Conservation (phyloP, 1,140 invertebrate species). For the Anastatus disparis region DNA sequence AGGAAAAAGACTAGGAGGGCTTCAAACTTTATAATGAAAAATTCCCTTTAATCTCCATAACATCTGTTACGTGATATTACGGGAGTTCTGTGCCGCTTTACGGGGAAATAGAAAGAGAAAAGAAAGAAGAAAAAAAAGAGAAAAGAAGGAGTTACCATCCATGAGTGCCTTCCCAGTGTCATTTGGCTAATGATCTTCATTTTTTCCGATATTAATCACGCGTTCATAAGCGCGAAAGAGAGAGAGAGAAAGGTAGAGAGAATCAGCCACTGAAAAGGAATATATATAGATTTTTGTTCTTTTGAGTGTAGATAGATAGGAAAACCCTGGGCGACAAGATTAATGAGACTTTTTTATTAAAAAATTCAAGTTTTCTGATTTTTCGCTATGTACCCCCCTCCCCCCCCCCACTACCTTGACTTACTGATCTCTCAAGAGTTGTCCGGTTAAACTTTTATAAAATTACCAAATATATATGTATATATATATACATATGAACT, state of each 20-base stretch:
- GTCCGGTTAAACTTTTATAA: too few relatives aligned
- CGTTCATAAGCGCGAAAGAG: background rate
- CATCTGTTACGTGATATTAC: constrained; percentile 32
- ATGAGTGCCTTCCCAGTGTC: constrained; percentile 14
- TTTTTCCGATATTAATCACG: constrained; percentile 32
- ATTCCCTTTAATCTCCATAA: constrained; percentile 33
- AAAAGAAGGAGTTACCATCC: too few relatives aligned
- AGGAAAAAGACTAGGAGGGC: background rate
- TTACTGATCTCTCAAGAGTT: too few relatives aligned
- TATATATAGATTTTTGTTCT: constrained; percentile 1
- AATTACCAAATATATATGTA: too few relatives aligned
- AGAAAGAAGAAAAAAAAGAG: too few relatives aligned
- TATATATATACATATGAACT: too few relatives aligned
- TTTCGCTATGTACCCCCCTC: too few relatives aligned
- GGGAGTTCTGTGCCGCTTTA: too few relatives aligned
- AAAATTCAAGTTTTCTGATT: background rate
- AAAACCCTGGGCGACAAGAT: background rate
- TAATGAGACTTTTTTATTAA: constrained; percentile 31
- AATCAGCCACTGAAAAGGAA: too few relatives aligned
- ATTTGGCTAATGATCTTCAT: constrained; percentile 32
- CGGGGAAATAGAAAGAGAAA: too few relatives aligned
- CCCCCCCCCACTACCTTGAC: too few relatives aligned
- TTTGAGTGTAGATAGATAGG: background rate
- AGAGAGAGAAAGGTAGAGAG: too few relatives aligned
- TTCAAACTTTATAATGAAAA: constrained; percentile 40